phyloP scores from a whole-genome alignment of 2,113 vertebrate species.

The human region GRCh38 chr11:115518501-115519000 shows the following conservation, averaged over 20 bases:
- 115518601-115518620: not conserved
- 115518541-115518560: not conserved
- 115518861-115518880: not conserved
- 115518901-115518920: not conserved
- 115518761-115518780: not conserved
- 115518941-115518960: not conserved
- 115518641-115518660: not conserved
- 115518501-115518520: too few relatives aligned
- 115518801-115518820: not conserved
- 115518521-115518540: too few relatives aligned
- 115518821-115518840: not conserved
- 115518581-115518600: not conserved
- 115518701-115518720: not conserved
- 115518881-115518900: not conserved
- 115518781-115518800: not conserved
- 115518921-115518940: not conserved
- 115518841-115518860: not conserved
- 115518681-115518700: slow-evolving; percentile 4
- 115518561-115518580: not conserved
- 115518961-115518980: not conserved
- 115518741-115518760: not conserved
- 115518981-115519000: not conserved
- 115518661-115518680: not conserved
- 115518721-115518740: not conserved
- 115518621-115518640: not conserved